Evolutionary conservation across 2,113 vertebrate genomes (phyloP).

Genomic region (Turdus rufiventris): DNA sequence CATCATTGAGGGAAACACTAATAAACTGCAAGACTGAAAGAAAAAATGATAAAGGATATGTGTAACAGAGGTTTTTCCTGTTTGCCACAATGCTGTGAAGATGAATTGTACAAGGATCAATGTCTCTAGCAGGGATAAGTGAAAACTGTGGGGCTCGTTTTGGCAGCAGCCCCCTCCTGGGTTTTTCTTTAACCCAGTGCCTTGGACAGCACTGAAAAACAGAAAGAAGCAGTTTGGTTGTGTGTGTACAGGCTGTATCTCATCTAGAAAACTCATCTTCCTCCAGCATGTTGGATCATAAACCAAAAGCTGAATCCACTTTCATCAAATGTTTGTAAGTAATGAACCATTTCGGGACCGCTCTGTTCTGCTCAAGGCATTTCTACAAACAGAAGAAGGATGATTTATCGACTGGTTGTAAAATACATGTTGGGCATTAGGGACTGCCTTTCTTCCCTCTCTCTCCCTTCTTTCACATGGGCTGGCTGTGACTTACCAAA

Average conservation of each 20-base stretch:
- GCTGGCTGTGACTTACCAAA: background rate
- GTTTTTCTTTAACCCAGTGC: background rate
- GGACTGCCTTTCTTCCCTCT: background rate
- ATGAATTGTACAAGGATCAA: background rate
- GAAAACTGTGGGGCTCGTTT: background rate
- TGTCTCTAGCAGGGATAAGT: background rate
- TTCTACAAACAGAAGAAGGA: background rate
- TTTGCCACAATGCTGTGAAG: background rate
- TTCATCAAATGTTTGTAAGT: conserved; percentile 6
- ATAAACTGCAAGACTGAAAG: background rate
- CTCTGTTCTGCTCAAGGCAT: background rate
- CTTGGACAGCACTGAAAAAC: background rate
- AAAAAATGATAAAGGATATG: background rate
- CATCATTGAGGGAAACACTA: background rate
- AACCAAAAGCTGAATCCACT: conserved; percentile 11
- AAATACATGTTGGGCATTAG: background rate
- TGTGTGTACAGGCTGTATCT: background rate
- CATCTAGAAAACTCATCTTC: conserved; percentile 34
- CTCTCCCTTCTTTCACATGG: background rate
- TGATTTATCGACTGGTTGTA: background rate
- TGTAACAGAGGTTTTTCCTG: background rate
- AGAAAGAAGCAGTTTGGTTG: background rate
- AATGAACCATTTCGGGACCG: background rate
- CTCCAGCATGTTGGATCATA: background rate
- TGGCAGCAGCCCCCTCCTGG: background rate